Evolutionary conservation across 2,113 vertebrate species (phyloP).

Genomic region (Daubentonia madagascariensis): DNA sequence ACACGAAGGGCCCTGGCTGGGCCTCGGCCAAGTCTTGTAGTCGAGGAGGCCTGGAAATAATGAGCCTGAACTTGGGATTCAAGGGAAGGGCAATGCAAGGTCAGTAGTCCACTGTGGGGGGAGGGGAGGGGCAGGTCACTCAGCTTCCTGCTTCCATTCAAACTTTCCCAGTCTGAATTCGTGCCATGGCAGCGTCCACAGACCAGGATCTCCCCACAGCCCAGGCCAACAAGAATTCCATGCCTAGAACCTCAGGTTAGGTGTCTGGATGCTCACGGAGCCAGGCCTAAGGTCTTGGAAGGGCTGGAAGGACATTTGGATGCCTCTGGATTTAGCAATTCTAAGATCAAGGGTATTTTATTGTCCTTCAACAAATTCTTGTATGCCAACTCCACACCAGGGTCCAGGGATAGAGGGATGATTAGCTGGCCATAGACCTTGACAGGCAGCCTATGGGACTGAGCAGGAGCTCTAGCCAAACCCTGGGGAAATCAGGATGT

Average conservation of each 20-base stretch:
- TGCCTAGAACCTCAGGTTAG: background rate
- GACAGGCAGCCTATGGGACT: accelerated
- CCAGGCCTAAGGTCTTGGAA: background rate
- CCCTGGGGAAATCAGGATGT: background rate
- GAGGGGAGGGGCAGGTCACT: accelerated
- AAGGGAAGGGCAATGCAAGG: background rate
- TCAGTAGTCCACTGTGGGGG: background rate
- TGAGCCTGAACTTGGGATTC: background rate
- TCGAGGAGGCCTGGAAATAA: background rate
- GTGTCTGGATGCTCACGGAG: background rate
- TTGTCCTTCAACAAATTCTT: background rate
- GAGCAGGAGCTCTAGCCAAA: background rate
- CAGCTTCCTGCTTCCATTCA: background rate
- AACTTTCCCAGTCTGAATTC: background rate
- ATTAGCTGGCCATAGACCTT: background rate
- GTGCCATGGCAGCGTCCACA: background rate
- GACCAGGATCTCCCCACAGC: background rate
- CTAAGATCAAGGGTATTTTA: background rate
- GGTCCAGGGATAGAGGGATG: background rate
- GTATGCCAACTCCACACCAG: background rate
- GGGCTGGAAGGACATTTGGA: background rate
- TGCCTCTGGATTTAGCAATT: background rate
- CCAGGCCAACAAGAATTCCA: accelerated
- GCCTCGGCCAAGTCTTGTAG: background rate
- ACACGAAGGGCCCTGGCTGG: background rate